Base-by-base conservation (phyloP, 2,113 vertebrate genomes). In the Dinomys branickii region DNA sequence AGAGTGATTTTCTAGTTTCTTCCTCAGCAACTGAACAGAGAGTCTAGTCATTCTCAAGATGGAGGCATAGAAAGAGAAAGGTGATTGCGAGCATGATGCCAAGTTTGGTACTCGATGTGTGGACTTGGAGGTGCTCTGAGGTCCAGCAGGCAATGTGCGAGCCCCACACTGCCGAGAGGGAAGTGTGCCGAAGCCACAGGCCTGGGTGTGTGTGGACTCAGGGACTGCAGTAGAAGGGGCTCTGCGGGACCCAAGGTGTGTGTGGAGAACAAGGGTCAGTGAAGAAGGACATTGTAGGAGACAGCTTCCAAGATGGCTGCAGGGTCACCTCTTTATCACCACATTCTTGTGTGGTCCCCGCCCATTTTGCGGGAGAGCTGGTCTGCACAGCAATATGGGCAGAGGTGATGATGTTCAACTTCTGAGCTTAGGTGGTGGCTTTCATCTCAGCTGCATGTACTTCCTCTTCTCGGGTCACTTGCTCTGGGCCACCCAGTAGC, bases 111-210 rank as follows among this genome's bases (percentile, higher is more conserved):
- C 24, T 33, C 22, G 54, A 52, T 2, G 4, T 19, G 24, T 16
- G 78, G 30, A 5, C 56, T 19, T 2, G 4, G 44, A 58, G 67
- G 52, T 8, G 38, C 82, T 77, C 22, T 50, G 63, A 69, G 61
- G 41, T 65, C 41, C 19, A 33, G 2, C 0, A 17, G 22, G 17
- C 17, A 24, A 22, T 3, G n/a, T 12, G 1, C 1, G 11, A n/a
- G 52, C 10, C 73, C 7, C n/a, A n/a, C 20, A 30, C 24, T 41
- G 63, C 85, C 30, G 28, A 71, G 69, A 90, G 19, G 47, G 11
- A 63, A 6, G 22, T 4, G 14, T 56, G 38, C 6, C 56, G 8
- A 44, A 16, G 47, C 20, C 3, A 50, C 24, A 54, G 63, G 3
- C 30, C 9, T 19, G 12, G 30, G 7, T 63, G 59, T 50, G 71